Base-by-base conservation (phyloP, 1,140 invertebrate genomes). In the Odontomachus brunneus region DNA sequence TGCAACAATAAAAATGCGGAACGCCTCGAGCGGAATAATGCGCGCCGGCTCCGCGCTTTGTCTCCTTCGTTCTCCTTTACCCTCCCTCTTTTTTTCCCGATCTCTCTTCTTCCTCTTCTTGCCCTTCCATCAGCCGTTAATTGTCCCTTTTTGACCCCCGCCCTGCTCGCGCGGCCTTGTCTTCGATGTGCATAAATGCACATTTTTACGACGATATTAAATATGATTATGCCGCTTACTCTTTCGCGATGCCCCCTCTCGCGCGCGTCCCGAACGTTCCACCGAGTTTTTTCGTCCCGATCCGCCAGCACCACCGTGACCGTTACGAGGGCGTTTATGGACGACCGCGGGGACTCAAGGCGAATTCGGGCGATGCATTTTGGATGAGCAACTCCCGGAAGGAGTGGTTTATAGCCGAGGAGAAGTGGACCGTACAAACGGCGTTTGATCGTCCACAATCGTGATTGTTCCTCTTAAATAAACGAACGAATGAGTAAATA, bases 181-280 rank as follows among this genome's bases (percentile, higher is more conserved):
- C 75, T 72, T 62, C 44, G 44, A 74, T 74, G 59, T 75, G 49
- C 48, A 75, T 82, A 82, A 73, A 75, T 82, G 48, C 49, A 33
- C 71, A 73, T 75, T 82, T 82, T 82, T 82, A 75, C 44, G 78
- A 82, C 44, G 26, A 75, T 74, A 62, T 82, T 75, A 82, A 82
- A 62, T 82, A 55, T 74, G 57, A 75, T 82, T 82, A 82, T 44
- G 57, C 57, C 17, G 15, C 29, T 75, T 71, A 44, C 9, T 44
- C 38, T 80, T 71, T 80, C 65, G 63, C 63, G 29, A 15, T 38
- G 26, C 19, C 44, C 38, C 9, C 38, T 44, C 38, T 4, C 9
- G 3, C 75, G 65, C 48, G 24, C 14, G n/a, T 17, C 38, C 38
- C 38, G 38, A 62, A 14, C 12, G 14, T 48, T 22, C 26, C 14